phyloP scores from a whole-genome alignment of 1,140 invertebrate species.

The Drosophila sproati region DNA sequence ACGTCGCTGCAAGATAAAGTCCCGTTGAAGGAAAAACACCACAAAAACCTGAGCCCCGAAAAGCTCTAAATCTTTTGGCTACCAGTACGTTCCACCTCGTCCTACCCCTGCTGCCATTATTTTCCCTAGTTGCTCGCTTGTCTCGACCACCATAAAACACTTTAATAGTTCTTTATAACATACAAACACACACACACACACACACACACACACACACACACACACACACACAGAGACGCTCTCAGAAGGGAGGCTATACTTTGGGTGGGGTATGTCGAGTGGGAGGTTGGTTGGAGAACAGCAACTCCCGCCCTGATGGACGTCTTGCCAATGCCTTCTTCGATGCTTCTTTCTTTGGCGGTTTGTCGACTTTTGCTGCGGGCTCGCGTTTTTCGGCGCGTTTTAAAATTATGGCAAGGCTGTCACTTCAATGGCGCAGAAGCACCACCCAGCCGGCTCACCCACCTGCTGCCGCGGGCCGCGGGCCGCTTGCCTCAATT shows the following conservation, averaged over 20 bases:
- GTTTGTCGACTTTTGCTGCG: conserved; percentile 27
- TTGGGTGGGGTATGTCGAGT: not conserved
- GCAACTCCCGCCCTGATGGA: conserved; percentile 50
- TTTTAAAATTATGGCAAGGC: conserved; percentile 74
- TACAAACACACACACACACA: conserved; percentile 15
- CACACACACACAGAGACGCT: conserved; percentile 4
- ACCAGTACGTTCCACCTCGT: conserved; percentile 4
- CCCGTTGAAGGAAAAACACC: conserved; percentile 46
- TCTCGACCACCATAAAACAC: conserved; percentile 78
- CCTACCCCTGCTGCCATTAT: conserved; percentile 49
- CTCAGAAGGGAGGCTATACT: not conserved
- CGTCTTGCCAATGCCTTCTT: conserved; percentile 50
- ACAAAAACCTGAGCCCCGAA: conserved; percentile 49
- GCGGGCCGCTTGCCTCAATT: conserved; percentile 51
- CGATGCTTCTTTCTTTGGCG: conserved; percentile 42
- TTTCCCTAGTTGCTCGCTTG: conserved; percentile 60
- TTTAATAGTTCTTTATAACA: conserved; percentile 70
- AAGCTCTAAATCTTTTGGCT: conserved; percentile 55
- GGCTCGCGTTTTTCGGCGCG: conserved; percentile 57
- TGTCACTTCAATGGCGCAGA: conserved; percentile 61
- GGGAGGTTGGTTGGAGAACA: not conserved
- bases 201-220: conserved; percentile 14
- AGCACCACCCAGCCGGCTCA: conserved; percentile 9
- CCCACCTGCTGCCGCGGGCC: not conserved
- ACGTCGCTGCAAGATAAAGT: conserved; percentile 50